These are phyloP conservation scores for Hoplodrina ambigua DNA, from an alignment of 2,888 invertebrate species.

Conservation along the genomic window DNA sequence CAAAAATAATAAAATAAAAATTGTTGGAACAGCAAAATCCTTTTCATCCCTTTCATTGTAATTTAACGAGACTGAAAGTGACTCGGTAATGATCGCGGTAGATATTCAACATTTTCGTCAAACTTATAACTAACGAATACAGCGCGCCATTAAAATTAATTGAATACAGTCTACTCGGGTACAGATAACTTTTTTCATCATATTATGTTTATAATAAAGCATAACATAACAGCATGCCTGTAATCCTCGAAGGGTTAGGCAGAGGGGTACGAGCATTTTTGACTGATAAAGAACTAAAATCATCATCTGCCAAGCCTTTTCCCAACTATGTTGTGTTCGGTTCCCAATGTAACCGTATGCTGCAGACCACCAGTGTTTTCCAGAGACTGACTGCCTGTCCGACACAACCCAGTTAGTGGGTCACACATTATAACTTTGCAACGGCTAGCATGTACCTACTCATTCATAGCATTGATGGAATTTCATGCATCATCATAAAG, in stretches of 20 bases:
- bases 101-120: constrained; percentile 51
- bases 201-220: no score
- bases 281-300: no score
- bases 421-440: background rate
- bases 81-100: constrained; percentile 44
- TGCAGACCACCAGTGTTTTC: no score
- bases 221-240: no score
- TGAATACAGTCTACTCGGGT: constrained; percentile 31
- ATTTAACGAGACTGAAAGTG: constrained; percentile 54
- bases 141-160: constrained; percentile 53
- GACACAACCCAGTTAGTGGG: no score
- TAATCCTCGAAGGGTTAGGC: no score
- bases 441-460: background rate
- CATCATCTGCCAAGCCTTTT: no score
- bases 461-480: constrained; percentile 12
- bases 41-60: constrained; percentile 46
- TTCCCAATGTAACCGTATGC: no score
- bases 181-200: constrained; percentile 23
- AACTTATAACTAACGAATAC: constrained; percentile 53
- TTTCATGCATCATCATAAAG: constrained; percentile 22
- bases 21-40: constrained; percentile 35
- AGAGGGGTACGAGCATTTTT: no score
- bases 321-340: no score
- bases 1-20: constrained; percentile 42
- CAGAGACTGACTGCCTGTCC: no score